A percentile compares a stretch with the other conserved stretches of the same genome.
Evolutionary conservation across 2,797 vertebrate species (phyloP).

Genomic region (Cygnus olor): DNA sequence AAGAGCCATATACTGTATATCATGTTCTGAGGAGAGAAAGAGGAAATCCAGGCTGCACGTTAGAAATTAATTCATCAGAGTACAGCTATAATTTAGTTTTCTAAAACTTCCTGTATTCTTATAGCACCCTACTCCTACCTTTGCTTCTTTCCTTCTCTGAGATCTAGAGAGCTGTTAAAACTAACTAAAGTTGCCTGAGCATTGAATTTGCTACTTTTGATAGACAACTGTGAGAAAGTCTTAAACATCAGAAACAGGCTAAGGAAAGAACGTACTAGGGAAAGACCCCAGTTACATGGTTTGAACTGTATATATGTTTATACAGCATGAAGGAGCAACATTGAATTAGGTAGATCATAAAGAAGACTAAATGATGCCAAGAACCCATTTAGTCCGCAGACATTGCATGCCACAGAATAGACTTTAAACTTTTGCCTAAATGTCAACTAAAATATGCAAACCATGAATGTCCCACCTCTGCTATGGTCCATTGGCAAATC

Average conservation of each 20-base stretch:
- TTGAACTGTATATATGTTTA: background rate
- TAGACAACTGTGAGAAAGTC: background rate
- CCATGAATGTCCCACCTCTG: background rate
- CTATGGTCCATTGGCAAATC: background rate
- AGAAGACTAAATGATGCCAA: background rate
- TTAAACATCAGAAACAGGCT: background rate
- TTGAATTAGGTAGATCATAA: background rate
- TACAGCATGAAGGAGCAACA: background rate
- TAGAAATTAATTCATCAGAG: background rate
- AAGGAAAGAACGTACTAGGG: background rate
- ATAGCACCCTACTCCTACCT: background rate
- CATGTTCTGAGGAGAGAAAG: background rate
- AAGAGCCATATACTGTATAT: background rate
- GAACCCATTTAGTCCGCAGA: background rate
- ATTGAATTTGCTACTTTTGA: background rate
- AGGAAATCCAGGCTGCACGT: background rate
- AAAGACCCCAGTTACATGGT: background rate
- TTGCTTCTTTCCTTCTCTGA: background rate
- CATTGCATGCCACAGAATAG: background rate
- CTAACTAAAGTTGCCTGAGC: background rate
- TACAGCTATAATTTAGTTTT: background rate
- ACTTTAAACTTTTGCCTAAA: background rate
- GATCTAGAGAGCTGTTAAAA: background rate
- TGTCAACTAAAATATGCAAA: background rate
- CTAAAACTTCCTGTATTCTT: background rate